These are phyloP conservation scores for Echinops telfairi DNA, from an alignment of 2,113 vertebrate species.

Conservation along the genomic window DNA sequence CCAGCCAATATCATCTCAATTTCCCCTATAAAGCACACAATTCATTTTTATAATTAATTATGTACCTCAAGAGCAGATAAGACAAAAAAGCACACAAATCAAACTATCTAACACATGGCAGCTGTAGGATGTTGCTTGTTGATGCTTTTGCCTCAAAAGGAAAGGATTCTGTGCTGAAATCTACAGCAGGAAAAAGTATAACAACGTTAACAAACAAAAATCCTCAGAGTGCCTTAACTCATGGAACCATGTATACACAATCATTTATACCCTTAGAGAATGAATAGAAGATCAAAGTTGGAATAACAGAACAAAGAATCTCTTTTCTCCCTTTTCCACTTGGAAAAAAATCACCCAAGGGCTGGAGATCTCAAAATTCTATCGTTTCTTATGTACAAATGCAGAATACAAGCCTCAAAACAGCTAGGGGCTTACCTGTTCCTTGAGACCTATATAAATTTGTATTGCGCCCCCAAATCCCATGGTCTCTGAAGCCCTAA, in stretches of 20 bases:
- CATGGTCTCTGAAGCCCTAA: background rate
- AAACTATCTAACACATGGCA: background rate
- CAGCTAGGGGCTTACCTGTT: background rate
- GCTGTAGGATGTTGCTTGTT: background rate
- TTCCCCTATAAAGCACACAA: background rate
- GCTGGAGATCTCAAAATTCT: slow-evolving; percentile 68
- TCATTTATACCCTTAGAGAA: slow-evolving; percentile 62
- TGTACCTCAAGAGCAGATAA: background rate
- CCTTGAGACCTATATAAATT: background rate
- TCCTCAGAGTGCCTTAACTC: slow-evolving; percentile 34
- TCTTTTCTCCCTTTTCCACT: slow-evolving; percentile 56
- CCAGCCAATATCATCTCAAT: background rate
- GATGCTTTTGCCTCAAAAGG: slow-evolving; percentile 51
- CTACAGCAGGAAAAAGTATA: slow-evolving; percentile 63
- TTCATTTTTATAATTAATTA: background rate
- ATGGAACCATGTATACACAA: slow-evolving; percentile 66
- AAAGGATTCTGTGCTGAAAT: slow-evolving; percentile 71
- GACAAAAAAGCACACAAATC: background rate
- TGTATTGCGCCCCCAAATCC: background rate
- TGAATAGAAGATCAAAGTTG: slow-evolving; percentile 79
- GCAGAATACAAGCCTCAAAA: background rate
- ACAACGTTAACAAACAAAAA: slow-evolving; percentile 48
- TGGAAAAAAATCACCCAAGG: slow-evolving; percentile 70
- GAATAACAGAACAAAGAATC: slow-evolving; percentile 73
- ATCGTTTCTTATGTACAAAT: slow-evolving; percentile 59